Evolutionary conservation across 2,113 vertebrate species (phyloP).

Genomic region (Camelus bactrianus): DNA sequence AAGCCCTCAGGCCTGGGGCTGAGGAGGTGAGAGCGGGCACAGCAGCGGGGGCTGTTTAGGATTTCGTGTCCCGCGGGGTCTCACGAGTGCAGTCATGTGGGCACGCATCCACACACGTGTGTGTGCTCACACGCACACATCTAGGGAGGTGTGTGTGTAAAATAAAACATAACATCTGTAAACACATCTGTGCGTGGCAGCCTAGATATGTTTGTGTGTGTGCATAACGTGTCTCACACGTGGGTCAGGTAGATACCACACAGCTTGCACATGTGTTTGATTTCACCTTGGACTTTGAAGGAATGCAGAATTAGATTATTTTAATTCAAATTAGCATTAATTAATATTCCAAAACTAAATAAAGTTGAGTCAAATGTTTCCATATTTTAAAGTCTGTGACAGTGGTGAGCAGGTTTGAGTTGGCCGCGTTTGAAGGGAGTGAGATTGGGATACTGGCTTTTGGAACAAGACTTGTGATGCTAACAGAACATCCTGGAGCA

Average conservation of each 20-base stretch:
- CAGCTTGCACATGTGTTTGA: background rate
- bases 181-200: background rate
- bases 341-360: background rate
- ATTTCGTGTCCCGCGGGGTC: background rate
- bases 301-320: background rate
- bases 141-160: accelerated
- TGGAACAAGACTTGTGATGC: background rate
- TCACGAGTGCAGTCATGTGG: background rate
- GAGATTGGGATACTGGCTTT: background rate
- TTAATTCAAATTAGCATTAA: background rate
- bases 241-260: background rate
- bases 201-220: too few relatives aligned
- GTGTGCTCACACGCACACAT: too few relatives aligned
- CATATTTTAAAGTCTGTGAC: background rate
- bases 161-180: background rate
- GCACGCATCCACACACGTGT: accelerated
- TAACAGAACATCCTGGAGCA: background rate
- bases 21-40: background rate
- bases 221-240: too few relatives aligned
- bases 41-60: background rate
- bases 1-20: background rate
- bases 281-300: background rate
- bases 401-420: background rate
- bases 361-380: background rate
- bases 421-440: background rate